Percentiles rank a stretch among this genome's conserved stretches.
These are phyloP conservation scores for Tetramorium bicarinatum DNA, from an alignment of 2,888 invertebrate species.

Conservation along the genomic window DNA sequence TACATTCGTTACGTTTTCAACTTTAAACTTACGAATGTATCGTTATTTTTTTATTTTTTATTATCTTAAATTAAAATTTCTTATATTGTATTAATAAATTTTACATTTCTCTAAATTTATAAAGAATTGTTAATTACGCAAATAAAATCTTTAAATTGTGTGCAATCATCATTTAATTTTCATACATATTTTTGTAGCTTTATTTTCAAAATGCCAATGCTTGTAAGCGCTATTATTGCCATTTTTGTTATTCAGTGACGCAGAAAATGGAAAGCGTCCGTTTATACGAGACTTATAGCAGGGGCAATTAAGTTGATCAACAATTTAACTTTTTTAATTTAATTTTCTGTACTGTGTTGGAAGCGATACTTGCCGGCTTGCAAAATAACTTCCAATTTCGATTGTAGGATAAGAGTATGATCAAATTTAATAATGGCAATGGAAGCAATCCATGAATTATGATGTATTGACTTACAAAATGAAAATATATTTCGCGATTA, in stretches of 20 bases:
- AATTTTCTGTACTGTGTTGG: background rate
- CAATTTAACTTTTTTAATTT: slow-evolving; percentile 32
- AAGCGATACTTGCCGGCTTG: background rate
- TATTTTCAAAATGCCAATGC: background rate
- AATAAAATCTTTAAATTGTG: background rate
- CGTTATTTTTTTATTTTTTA: background rate
- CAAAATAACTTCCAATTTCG: slow-evolving; percentile 16
- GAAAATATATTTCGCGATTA: background rate
- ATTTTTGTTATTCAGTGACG: slow-evolving; percentile 25
- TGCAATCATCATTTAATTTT: background rate
- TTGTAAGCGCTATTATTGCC: background rate
- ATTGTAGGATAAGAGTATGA: slow-evolving; percentile 6
- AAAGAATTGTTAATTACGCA: background rate
- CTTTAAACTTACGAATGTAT: background rate
- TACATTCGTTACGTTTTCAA: background rate
- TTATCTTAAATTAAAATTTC: background rate
- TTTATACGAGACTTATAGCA: slow-evolving; percentile 2
- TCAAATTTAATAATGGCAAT: background rate
- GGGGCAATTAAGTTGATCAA: slow-evolving; percentile 3
- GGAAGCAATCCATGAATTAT: background rate
- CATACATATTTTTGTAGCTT: slow-evolving; percentile 6
- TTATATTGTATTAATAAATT: background rate
- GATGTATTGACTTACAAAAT: background rate
- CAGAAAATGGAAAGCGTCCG: slow-evolving; percentile 8
- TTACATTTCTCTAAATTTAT: background rate